Evolutionary conservation across 1,140 invertebrate genomes (phyloP).

Genomic region (Mycetomoellerius zeteki): DNA sequence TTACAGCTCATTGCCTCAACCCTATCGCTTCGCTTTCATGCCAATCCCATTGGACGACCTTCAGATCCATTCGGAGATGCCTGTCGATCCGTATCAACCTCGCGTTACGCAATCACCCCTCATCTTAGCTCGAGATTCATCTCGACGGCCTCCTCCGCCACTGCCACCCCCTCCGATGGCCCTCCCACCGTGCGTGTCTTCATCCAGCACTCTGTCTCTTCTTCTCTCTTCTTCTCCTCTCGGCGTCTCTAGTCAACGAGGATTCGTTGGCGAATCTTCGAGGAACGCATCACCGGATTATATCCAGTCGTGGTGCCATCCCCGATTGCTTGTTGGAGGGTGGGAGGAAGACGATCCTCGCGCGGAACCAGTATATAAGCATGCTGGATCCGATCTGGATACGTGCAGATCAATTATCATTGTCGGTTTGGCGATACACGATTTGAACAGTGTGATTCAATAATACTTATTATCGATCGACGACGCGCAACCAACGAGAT

Average conservation of each 20-base stretch:
- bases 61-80: constrained; percentile 72
- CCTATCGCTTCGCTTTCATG: constrained; percentile 75
- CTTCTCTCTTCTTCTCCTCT: constrained; percentile 16
- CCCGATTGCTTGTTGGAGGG: constrained; percentile 48
- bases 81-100: constrained; percentile 79
- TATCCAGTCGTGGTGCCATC: constrained; percentile 59
- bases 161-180: neutral
- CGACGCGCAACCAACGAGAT: constrained; percentile 64
- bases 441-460: constrained; percentile 39
- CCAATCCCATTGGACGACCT: constrained; percentile 79
- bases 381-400: constrained; percentile 69
- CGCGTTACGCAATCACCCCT: constrained; percentile 69
- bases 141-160: constrained; percentile 13
- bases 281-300: constrained; percentile 68
- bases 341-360: constrained; percentile 80
- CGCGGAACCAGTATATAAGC: constrained; percentile 77
- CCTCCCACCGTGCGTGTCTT: constrained; percentile 39
- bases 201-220: constrained; percentile 34
- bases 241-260: constrained; percentile 3
- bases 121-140: constrained; percentile 45
- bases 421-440: constrained; percentile 68
- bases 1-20: constrained; percentile 25
- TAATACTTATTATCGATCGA: constrained; percentile 46
- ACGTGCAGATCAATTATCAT: constrained; percentile 76
- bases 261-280: constrained; percentile 65